Percentiles rank a stretch among this genome's conserved stretches.
Evolutionary conservation across 2,797 vertebrate species (phyloP).

Genomic region (Choloepus didactylus): DNA sequence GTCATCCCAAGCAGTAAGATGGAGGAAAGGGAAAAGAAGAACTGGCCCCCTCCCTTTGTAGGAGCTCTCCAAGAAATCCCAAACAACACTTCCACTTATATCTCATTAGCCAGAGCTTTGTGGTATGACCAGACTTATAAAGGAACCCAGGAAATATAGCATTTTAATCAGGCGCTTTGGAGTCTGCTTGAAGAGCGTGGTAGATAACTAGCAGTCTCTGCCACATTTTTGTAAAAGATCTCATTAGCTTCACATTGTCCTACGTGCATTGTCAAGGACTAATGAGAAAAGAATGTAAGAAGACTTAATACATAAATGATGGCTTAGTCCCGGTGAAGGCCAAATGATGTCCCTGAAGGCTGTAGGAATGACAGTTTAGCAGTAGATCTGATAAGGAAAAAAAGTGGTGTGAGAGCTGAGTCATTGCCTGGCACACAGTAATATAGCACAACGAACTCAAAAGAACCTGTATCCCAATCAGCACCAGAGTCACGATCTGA

Average conservation of each 20-base stretch:
- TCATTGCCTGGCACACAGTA: slow-evolving; percentile 72
- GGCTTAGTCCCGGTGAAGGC: slow-evolving; percentile 77
- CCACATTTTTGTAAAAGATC: slow-evolving; percentile 67
- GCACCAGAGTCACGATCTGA: slow-evolving; percentile 76
- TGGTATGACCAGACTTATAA: neutral
- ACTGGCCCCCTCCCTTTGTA: neutral
- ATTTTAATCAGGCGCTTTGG: neutral
- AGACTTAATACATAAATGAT: slow-evolving; percentile 81
- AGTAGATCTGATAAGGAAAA: slow-evolving; percentile 75
- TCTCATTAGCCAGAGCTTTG: slow-evolving; percentile 36
- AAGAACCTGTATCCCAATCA: slow-evolving; percentile 70
- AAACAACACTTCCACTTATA: neutral
- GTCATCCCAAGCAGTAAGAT: slow-evolving; percentile 18
- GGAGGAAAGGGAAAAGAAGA: neutral
- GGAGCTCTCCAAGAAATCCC: neutral
- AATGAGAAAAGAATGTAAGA: slow-evolving; percentile 80
- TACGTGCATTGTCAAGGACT: slow-evolving; percentile 78
- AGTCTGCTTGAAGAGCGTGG: neutral
- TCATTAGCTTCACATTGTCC: slow-evolving; percentile 72
- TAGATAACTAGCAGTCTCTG: slow-evolving; percentile 59
- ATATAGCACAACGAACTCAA: slow-evolving; percentile 74
- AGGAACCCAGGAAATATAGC: neutral
- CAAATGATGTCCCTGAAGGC: slow-evolving; percentile 80
- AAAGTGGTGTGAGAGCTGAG: slow-evolving; percentile 75
- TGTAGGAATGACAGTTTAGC: slow-evolving; percentile 78